Base-by-base conservation (phyloP, 2,888 invertebrate genomes). In the Ochlodes sylvanus region DNA sequence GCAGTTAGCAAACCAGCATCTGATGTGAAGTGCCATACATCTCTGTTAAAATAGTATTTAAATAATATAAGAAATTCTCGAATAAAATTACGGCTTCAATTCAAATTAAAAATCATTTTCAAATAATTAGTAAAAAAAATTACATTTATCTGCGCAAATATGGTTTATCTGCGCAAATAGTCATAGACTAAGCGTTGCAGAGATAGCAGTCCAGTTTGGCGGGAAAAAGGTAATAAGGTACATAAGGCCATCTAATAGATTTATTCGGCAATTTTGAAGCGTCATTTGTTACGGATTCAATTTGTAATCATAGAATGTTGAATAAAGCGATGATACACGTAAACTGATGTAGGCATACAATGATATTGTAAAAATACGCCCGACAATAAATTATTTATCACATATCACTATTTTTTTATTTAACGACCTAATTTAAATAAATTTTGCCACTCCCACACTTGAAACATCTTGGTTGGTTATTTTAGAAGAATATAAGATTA, bases 371-470 rank as follows among this genome's bases (percentile, higher is more conserved):
- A 91, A 88, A 89, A 90, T 93, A 92, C 85, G 93, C 90, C 89
- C 91, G 94, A 94, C 94, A 94, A 94, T 94, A 94, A 94, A 94
- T 93, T 94, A 94, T 93, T 94, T 93, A 94, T 93, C 94, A 93
- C 91, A 90, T 89, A 92, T 88, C 87, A 87, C 70, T 62, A 68
- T 54, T 70, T 73, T 72, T 75, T 71, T 44, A 41, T 72, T 77
- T 78, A 54, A 17, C 47, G 10, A 38, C 38, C 38, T 34, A 27
- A 27, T 27, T 4, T 27, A 27, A 27, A 27, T 27, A 4, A 27
- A 27, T 27, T 27, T 27, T 27, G 27, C 27, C 5, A 27, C 27
- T 4, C 27, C 27, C 27, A 27, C 27, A 27, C 5, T 27, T 27
- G 27, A 4, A 27, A 27, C 27, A 27, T 27, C 27, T 27, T 27